These are phyloP conservation scores for Panopea generosa DNA, from an alignment of 2,888 invertebrate species.

Conservation along the genomic window DNA sequence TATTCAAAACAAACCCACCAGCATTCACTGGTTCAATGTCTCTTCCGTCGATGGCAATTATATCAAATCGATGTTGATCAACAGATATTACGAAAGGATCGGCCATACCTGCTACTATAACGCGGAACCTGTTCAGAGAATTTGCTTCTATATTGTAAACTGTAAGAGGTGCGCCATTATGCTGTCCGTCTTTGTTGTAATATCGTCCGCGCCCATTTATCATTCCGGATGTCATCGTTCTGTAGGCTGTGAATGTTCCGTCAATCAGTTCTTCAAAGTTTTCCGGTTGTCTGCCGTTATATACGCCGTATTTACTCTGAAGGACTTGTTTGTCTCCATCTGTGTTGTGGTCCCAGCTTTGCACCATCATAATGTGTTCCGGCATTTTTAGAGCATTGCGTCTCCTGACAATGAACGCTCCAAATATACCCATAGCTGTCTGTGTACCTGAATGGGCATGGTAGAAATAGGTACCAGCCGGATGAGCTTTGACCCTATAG, in stretches of 20 bases:
- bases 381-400: too few species aligned
- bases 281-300: too few species aligned
- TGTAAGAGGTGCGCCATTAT: slow-evolving; percentile 56
- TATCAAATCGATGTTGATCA: slow-evolving; percentile 66
- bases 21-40: slow-evolving; percentile 61
- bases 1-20: slow-evolving; percentile 69
- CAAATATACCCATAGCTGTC: slow-evolving; percentile 62
- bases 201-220: slow-evolving; percentile 71
- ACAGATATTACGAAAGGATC: slow-evolving; percentile 72
- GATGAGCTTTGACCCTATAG: slow-evolving; percentile 62
- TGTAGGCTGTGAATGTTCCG: too few species aligned
- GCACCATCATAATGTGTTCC: too few species aligned
- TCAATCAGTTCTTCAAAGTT: too few species aligned
- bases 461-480: slow-evolving; percentile 71
- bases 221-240: slow-evolving; percentile 61
- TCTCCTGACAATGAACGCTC: slow-evolving; percentile 64
- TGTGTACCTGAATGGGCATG: slow-evolving; percentile 67
- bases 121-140: slow-evolving; percentile 65
- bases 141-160: slow-evolving; percentile 52
- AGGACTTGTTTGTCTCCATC: too few species aligned
- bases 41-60: slow-evolving; percentile 72
- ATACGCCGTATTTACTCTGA: too few species aligned
- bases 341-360: too few species aligned
- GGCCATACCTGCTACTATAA: slow-evolving; percentile 68
- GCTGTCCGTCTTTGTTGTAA: slow-evolving; percentile 8